Conservation (phyloP, 2,797 vertebrate genomes). For the Octomys mimax region DNA sequence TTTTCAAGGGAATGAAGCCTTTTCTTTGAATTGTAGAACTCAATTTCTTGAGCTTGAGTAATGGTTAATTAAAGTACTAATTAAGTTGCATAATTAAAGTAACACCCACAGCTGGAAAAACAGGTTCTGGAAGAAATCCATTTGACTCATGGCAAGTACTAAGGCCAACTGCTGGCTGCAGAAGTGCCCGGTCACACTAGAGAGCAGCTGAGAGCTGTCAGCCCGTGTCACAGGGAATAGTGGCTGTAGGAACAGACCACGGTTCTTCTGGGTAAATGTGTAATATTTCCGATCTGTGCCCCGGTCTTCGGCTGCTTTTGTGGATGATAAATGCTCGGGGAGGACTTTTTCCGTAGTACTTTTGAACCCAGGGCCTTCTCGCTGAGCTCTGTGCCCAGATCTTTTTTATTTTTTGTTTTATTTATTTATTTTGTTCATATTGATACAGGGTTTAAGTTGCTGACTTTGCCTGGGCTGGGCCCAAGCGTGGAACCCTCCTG, state of each 20-base stretch:
- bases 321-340: not conserved
- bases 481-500: not conserved
- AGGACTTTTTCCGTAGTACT: not conserved
- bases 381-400: not conserved
- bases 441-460: not conserved
- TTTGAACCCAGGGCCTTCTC: not conserved
- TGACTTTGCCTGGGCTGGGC: not conserved
- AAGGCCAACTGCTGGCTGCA: not conserved
- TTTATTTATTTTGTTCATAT: too few species aligned
- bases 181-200: not conserved
- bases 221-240: not conserved
- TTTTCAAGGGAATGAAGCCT: constrained; percentile 51
- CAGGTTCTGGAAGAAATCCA: constrained; percentile 51
- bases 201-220: not conserved
- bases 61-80: constrained; percentile 71
- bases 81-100: constrained; percentile 61
- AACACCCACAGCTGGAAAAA: constrained; percentile 62
- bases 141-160: constrained; percentile 4
- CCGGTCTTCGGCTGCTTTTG: not conserved
- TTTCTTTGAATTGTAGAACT: constrained; percentile 68
- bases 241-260: not conserved
- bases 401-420: not conserved
- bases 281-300: not conserved
- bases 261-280: not conserved
- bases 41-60: constrained; percentile 59